Evolutionary conservation across 2,797 vertebrate genomes (phyloP).

Genomic region (Denticeps clupeoides): DNA sequence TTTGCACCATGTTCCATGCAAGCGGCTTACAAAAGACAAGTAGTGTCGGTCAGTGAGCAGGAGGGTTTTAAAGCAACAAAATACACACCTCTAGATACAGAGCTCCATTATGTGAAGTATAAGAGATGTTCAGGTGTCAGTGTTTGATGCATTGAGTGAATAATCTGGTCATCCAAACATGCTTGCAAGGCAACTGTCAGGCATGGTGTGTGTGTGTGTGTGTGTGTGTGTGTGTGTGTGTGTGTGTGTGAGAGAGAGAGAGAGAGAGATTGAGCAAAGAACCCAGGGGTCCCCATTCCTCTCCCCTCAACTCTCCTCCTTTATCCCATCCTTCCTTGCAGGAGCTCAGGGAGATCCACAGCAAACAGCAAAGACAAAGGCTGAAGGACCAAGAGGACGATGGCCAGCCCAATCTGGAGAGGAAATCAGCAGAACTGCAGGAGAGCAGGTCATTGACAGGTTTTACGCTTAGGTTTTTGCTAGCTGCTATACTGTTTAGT

Average conservation of each 20-base stretch:
- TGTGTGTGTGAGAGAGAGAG: neutral
- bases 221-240: neutral
- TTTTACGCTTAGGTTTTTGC: neutral
- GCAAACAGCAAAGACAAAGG: conserved; percentile 82
- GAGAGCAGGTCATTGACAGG: conserved; percentile 62
- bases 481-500: no score
- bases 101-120: no score
- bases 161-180: no score
- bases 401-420: conserved; percentile 49
- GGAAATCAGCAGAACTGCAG: conserved; percentile 68
- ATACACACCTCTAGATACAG: no score
- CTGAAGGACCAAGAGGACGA: conserved; percentile 74
- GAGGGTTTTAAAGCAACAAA: no score
- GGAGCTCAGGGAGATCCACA: conserved; percentile 92
- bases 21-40: conserved; percentile 6
- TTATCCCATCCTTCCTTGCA: conserved; percentile 53
- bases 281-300: neutral
- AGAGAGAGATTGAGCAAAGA: neutral
- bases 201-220: neutral
- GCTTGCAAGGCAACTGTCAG: conserved; percentile 21
- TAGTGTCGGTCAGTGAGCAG: neutral
- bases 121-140: no score
- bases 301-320: conserved; percentile 35
- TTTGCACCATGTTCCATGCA: conserved; percentile 16
- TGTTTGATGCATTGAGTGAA: neutral